Percentiles rank a stretch among this genome's conserved stretches.
phyloP scores from a whole-genome alignment of 2,888 invertebrate species.

The Drosophila merina region DNA sequence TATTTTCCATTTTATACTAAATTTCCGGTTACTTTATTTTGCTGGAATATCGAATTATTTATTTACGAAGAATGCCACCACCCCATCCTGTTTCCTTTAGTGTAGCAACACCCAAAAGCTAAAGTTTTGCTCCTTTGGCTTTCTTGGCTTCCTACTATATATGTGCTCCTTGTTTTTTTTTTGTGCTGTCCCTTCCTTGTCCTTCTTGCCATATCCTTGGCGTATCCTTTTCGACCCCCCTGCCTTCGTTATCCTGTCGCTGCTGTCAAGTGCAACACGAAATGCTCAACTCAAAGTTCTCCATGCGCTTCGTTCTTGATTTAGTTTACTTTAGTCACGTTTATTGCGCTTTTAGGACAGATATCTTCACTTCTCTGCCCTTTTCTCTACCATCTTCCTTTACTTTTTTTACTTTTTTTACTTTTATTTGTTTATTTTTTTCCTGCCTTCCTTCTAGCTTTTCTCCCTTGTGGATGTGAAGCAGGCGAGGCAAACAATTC shows the following conservation, averaged over 20 bases:
- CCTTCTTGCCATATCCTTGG: constrained; percentile 4
- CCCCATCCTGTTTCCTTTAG: neutral
- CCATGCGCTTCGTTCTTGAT: constrained; percentile 42
- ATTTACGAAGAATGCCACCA: neutral
- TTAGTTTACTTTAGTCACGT: constrained; percentile 48
- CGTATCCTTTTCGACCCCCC: neutral
- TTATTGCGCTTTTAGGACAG: constrained; percentile 49
- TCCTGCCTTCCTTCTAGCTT: neutral
- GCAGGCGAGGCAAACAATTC: constrained; percentile 2
- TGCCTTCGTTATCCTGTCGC: constrained; percentile 9
- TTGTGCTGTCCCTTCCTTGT: neutral
- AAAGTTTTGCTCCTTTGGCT: neutral
- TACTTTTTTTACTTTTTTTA: neutral
- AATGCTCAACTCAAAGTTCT: constrained; percentile 36
- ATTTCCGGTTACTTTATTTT: constrained; percentile 8
- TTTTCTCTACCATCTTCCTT: neutral
- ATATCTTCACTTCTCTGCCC: constrained; percentile 10
- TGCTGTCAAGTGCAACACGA: constrained; percentile 50
- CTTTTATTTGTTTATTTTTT: neutral
- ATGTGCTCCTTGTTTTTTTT: neutral
- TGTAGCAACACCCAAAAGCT: neutral
- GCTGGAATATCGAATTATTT: constrained; percentile 1
- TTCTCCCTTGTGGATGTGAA: neutral
- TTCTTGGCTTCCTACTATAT: constrained; percentile 1
- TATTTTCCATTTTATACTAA: neutral